Evolutionary conservation across 1,140 invertebrate genomes (phyloP), one percentile per base, ranked within the genome.

Genomic region (Trichonephila inaurata): DNA sequence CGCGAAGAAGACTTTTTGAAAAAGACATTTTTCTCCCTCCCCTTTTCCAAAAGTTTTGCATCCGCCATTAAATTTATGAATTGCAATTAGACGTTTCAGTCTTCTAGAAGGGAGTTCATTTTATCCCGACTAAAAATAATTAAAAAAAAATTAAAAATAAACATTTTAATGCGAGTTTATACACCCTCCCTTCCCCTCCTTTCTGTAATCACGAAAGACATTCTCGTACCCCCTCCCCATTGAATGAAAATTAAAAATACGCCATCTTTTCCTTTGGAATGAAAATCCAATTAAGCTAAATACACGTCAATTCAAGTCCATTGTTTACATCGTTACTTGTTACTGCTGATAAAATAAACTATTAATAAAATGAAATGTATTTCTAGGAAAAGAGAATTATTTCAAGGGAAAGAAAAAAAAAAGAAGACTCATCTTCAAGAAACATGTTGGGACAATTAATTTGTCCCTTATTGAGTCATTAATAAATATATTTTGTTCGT

Each of bases 61-160:
- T 72, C 60, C 69, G 77, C 69, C 33, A 91, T 91, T 91, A 91
- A 91, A 91, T 91, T 91, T 91, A 91, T 91, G 89, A 91, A 91
- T 91, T n/a, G 89, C 81, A 91, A 91, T 91, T 91, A 91, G 58
- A 81, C 89, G 60, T 91, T 83, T 91, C 64, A 77, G 72, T 77
- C 33, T 69, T 91, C 61, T 7, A 28, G 21, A 58, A 60, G 24
- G 60, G n/a, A 89, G 69, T 91, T 91, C 72, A 83, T 90, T 90
- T 82, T 91, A 28, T 60, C 51, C 21, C 21, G 7, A 64, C 21
- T 28, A 28, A 90, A 69, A 83, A 24, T 64, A 60, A 64, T 82
- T 24, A 51, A 28, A 0, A 51, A 51, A 51, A 51, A 51, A 51
- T 51, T 51, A 51, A 83, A 91, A 91, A 77, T 28, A 28, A 62